phyloP scores from a whole-genome alignment of 2,888 invertebrate genomes.

The Rhimphoctona megacephalus region DNA sequence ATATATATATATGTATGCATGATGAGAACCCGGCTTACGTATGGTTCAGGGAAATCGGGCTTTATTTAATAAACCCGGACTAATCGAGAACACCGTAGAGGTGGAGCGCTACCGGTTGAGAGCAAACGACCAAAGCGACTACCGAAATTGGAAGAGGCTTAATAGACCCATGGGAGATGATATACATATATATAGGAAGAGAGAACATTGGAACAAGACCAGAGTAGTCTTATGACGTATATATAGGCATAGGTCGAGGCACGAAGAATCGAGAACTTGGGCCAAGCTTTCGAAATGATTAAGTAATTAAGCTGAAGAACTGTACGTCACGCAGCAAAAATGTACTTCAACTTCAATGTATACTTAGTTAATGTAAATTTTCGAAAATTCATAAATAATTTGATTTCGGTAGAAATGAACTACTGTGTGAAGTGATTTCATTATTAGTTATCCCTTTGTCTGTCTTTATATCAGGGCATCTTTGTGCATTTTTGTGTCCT shows the following conservation, averaged over 20 bases:
- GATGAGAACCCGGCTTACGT: conserved; percentile 30
- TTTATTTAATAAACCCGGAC: conserved; percentile 75
- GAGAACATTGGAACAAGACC: conserved; percentile 14
- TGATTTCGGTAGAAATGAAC: background rate
- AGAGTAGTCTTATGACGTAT: conserved; percentile 10
- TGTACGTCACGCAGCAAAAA: conserved; percentile 19
- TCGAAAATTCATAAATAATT: background rate
- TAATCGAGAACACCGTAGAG: conserved; percentile 68
- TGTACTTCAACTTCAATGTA: background rate
- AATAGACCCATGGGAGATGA: conserved; percentile 60
- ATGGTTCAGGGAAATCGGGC: conserved; percentile 69
- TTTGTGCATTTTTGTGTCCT: background rate
- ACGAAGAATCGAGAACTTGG: conserved; percentile 7
- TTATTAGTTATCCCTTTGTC: background rate
- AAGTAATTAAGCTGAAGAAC: conserved; percentile 39
- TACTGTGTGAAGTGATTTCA: background rate
- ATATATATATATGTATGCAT: background rate
- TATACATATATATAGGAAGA: conserved; percentile 1
- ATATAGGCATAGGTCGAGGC: conserved; percentile 6
- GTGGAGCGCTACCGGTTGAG: conserved; percentile 35
- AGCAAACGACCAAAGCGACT: conserved; percentile 58
- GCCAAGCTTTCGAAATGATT: conserved; percentile 31
- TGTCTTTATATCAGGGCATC: background rate
- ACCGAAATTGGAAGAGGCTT: conserved; percentile 68
- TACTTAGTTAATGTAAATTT: too few relatives aligned